These are phyloP conservation scores for Cydia strobilella DNA, from an alignment of 1,140 invertebrate genomes.

Conservation along the genomic window DNA sequence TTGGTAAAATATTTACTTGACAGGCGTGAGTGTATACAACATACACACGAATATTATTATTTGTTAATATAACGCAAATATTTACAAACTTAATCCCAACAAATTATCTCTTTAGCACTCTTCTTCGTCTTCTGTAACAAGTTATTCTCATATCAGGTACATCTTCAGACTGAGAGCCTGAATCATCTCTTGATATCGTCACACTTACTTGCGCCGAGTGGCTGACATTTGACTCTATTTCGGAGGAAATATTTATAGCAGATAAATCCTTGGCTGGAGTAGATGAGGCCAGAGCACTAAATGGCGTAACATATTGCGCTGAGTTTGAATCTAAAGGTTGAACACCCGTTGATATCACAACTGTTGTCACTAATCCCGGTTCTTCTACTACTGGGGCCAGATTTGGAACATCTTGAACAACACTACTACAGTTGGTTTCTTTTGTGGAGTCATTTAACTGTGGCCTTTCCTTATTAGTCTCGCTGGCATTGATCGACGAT, in stretches of 20 bases:
- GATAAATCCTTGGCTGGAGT: slow-evolving; percentile 54
- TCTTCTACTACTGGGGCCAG: neutral
- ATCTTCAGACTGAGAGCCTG: slow-evolving; percentile 37
- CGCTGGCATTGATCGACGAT: neutral
- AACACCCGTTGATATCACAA: slow-evolving; percentile 17
- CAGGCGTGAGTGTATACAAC: neutral
- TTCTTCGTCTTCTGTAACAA: slow-evolving; percentile 60
- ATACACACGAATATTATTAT: neutral
- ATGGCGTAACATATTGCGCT: neutral
- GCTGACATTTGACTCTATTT: neutral
- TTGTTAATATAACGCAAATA: neutral
- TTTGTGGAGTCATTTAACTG: neutral
- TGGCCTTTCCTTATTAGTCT: neutral
- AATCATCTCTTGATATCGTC: slow-evolving; percentile 5
- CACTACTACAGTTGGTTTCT: neutral
- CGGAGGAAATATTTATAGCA: neutral
- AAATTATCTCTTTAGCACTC: slow-evolving; percentile 46
- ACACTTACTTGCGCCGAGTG: neutral
- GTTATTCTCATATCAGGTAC: slow-evolving; percentile 68
- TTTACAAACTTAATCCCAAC: neutral
- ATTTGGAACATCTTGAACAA: slow-evolving; percentile 10
- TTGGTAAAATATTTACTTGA: too few species aligned
- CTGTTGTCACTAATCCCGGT: neutral
- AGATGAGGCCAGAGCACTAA: slow-evolving; percentile 63
- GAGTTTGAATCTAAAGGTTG: slow-evolving; percentile 26